A percentile compares a stretch with the other conserved stretches of the same genome.
Evolutionary conservation across 2,888 invertebrate genomes (phyloP).

Genomic region (Apomyelois bistriatella): DNA sequence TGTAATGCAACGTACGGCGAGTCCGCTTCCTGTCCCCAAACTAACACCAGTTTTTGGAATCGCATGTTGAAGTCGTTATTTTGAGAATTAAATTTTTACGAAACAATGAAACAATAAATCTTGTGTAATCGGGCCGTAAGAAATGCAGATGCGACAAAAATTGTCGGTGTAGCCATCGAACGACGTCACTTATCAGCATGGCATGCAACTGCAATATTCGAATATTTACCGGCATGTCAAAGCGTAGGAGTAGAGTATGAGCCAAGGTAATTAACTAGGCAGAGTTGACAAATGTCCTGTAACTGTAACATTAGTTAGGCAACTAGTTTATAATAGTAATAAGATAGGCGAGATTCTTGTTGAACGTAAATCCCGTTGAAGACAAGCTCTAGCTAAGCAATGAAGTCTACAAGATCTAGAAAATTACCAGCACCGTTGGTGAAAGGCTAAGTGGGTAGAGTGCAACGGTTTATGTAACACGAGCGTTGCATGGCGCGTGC

Average conservation of each 20-base stretch:
- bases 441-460: slow-evolving; percentile 47
- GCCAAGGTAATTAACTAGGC: not conserved
- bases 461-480: slow-evolving; percentile 54
- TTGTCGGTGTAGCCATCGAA: not conserved
- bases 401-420: slow-evolving; percentile 29
- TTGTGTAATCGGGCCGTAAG: slow-evolving; percentile 8
- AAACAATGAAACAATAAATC: slow-evolving; percentile 11
- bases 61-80: slow-evolving; percentile 26
- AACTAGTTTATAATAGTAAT: too few species aligned
- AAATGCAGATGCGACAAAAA: slow-evolving; percentile 7
- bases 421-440: slow-evolving; percentile 55
- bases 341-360: not conserved
- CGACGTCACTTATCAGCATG: not conserved
- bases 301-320: too few species aligned
- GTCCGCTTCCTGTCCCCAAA: slow-evolving; percentile 34
- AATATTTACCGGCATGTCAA: not conserved
- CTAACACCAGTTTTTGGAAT: slow-evolving; percentile 26
- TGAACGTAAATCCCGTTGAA: slow-evolving; percentile 44
- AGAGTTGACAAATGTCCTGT: too few species aligned
- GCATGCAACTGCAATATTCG: not conserved
- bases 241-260: not conserved
- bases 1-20: slow-evolving; percentile 36
- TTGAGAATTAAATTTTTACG: slow-evolving; percentile 29
- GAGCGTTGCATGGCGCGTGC: slow-evolving; percentile 38
- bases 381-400: slow-evolving; percentile 16